Evolutionary conservation across 2,888 invertebrate species (phyloP), one percentile per base, ranked within the genome.

Genomic region (Belgica antarctica): DNA sequence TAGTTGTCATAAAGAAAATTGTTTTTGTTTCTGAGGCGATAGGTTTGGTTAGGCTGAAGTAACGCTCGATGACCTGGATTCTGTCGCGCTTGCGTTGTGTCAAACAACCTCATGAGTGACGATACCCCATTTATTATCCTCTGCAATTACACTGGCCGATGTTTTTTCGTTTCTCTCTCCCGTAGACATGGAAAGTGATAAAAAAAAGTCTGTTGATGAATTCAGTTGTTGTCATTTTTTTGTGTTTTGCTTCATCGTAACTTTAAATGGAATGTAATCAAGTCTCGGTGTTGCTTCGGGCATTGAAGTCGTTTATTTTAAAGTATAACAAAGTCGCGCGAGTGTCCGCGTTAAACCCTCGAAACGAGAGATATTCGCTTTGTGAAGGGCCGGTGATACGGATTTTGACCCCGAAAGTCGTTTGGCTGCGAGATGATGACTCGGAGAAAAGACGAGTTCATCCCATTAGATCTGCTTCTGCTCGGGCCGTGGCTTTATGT

Each of bases 201-300:
- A 66, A 66, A 66, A 66, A 63, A 27, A 8, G 10, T 62, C 2
- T 31, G 62, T 15, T 66, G 65, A 47, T 25, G 65, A 66, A 62
- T 66, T 66, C 25, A 66, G 65, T 41, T 47, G 27, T 27, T 19
- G 36, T 47, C 17, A 63, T 46, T 65, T 65, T 22, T 47, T 68
- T 24, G 24, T 22, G 46, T 46, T n/a, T n/a, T n/a, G 7, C 22
- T 25, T 27, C 27, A 25, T 46, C 24, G n/a, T 68, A 28, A 8
- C 57, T 57, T 7, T 12, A 68, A 68, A 68, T 68, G 68, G 57
- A 68, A 68, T 57, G 68, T 68, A 68, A 68, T 68, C 68, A 68
- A 68, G 57, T 57, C 31, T 52, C 24, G n/a, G 15, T 4, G 8
- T 24, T 15, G 62, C 68, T 68, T 24, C 22, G 27, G 68, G 68